Evolutionary conservation across 92 coral and sea anemone genomes (phyloP), one percentile per base, ranked within the genome.

Genomic region (Porites rus): DNA sequence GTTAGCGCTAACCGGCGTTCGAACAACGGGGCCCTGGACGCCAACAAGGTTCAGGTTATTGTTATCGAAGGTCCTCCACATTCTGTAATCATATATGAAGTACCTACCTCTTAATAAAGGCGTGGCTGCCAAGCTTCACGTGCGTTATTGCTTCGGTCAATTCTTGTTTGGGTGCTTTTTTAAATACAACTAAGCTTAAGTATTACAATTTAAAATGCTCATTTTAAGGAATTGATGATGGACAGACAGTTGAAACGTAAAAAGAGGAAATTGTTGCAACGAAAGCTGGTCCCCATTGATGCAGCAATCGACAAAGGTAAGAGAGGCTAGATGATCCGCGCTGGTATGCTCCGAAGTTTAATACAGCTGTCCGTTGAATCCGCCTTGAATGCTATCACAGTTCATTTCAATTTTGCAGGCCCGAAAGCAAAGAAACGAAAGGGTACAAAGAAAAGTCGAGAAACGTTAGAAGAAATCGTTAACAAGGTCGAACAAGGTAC

Each of bases 231-330:
- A 8, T 46, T 46, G 3, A 9, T 13, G 43, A 83, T 83, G 87
- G 87, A 83, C 54, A 62, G 25, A 28, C 51, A 43, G 22, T 43
- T 43, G 16, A 62, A 74, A 74, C 72, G 61, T 65, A 83, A 83
- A 63, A 83, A 83, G 65, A 83, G 62, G 87, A 83, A 73, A 63
- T 11, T 18, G 1, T 46, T 83, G 60, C 74, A 83, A 14, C 62
- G 87, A 1, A 83, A 83, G 73, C 72, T 73, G 21, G 25, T 14
- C 7, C 78, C 52, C 52, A 83, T 16, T 14, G 72, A 72, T 0
- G 8, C 65, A 17, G 63, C 80, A 53, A 46, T 74, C 79, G 70
- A 51, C 50, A 83, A 83, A 83, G 87, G 87, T 83, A 21, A 22
- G 53, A 8, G 10, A 14, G 9, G 24, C 6, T 51, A 38, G 46